phyloP scores from a whole-genome alignment of 2,113 vertebrate species.

The Tympanuchus pallidicinctus region DNA sequence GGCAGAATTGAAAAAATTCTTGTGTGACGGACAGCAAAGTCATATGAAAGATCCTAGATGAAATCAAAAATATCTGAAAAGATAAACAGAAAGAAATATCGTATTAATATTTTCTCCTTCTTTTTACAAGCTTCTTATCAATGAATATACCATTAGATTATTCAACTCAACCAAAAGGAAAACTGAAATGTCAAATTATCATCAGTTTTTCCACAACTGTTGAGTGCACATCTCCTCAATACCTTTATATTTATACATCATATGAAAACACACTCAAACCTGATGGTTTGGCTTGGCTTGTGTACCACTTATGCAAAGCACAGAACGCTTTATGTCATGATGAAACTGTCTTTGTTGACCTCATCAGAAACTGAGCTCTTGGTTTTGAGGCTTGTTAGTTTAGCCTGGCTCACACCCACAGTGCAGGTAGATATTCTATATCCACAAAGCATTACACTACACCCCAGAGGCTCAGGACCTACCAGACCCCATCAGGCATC shows the following conservation, averaged over 20 bases:
- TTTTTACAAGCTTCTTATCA: not conserved
- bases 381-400: not conserved
- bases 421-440: accelerated
- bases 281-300: not conserved
- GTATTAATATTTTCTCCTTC: not conserved
- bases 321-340: not conserved
- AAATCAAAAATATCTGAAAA: not conserved
- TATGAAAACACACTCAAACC: not conserved
- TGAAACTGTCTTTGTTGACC: not conserved
- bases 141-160: not conserved
- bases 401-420: not conserved
- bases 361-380: not conserved
- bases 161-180: not conserved
- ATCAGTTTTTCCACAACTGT: not conserved
- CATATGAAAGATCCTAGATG: not conserved
- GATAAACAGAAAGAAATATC: not conserved
- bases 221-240: not conserved
- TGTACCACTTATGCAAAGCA: not conserved
- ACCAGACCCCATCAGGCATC: not conserved
- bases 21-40: not conserved
- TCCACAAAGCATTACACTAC: accelerated
- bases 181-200: not conserved
- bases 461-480: not conserved
- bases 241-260: not conserved
- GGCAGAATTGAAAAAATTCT: not conserved